Conservation (phyloP, 92 coral and sea anemone species). For the Epizoanthus ramosus region DNA sequence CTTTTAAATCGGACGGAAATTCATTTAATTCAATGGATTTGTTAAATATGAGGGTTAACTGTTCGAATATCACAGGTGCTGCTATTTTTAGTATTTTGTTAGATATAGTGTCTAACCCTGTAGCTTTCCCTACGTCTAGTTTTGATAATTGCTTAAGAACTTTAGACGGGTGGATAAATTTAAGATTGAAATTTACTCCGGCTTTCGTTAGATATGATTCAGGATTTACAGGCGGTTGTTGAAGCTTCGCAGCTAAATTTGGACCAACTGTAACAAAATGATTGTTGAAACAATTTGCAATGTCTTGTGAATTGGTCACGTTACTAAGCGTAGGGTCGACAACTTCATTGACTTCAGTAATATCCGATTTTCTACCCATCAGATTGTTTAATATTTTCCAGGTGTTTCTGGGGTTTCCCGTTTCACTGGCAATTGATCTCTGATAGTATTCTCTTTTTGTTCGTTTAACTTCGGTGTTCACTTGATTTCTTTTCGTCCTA, state of each 20-base stretch:
- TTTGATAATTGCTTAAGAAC: background rate
- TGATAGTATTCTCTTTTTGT: background rate
- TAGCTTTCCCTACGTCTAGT: background rate
- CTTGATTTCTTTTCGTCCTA: background rate
- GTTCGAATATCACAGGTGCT: background rate
- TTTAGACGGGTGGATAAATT: background rate
- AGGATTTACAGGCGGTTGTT: background rate
- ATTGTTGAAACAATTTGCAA: conserved; percentile 14
- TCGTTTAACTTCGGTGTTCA: background rate
- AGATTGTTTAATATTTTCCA: background rate
- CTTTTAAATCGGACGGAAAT: too few species aligned
- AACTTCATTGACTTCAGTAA: background rate
- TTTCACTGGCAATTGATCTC: background rate
- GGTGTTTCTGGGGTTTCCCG: background rate
- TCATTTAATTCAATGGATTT: background rate
- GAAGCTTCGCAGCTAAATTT: background rate
- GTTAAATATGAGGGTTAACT: background rate
- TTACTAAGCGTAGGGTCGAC: background rate
- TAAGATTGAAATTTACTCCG: background rate
- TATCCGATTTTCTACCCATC: background rate
- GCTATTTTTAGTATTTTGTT: background rate
- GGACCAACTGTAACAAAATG: background rate
- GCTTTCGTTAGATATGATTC: conserved; percentile 6
- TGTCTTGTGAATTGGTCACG: background rate
- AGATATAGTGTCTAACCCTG: background rate